Conservation (phyloP, 2,888 invertebrate species). For the Hydrotaea diabolus region DNA sequence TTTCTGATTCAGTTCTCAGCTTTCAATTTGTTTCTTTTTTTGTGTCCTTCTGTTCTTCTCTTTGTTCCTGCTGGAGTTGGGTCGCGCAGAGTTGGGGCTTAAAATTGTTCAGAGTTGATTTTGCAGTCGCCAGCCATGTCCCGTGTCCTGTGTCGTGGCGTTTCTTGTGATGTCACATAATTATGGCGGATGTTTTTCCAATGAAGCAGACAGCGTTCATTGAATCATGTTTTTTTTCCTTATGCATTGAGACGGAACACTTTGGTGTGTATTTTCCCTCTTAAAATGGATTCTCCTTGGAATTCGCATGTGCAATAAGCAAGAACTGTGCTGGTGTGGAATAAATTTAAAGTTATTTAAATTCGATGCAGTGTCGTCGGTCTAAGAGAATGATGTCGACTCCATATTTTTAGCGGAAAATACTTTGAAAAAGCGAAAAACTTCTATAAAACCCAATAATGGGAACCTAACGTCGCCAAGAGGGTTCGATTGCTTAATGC, state of each 20-base stretch:
- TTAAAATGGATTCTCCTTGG: too few relatives aligned
- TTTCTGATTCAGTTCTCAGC: conserved; percentile 13
- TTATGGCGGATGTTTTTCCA: conserved; percentile 16
- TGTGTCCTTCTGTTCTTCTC: background rate
- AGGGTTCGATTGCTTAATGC: too few relatives aligned
- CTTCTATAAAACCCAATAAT: too few relatives aligned
- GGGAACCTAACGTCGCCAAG: too few relatives aligned
- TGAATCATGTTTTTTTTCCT: background rate
- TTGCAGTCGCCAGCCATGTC: conserved; percentile 4
- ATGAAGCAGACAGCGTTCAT: background rate
- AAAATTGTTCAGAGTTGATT: conserved; percentile 18
- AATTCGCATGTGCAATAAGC: too few relatives aligned
- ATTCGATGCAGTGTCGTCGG: too few relatives aligned
- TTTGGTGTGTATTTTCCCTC: too few relatives aligned
- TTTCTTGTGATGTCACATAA: background rate
- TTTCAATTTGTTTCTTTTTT: background rate
- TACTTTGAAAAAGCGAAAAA: too few relatives aligned
- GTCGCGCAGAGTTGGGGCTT: background rate
- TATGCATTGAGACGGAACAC: background rate
- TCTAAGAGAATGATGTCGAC: too few relatives aligned
- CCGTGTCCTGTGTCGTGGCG: background rate
- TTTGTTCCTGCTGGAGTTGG: background rate
- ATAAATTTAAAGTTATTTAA: too few relatives aligned
- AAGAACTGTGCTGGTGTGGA: too few relatives aligned
- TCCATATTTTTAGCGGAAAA: too few relatives aligned